Conservation (phyloP, 2,113 vertebrate species). For the Phoenicopterus ruber region DNA sequence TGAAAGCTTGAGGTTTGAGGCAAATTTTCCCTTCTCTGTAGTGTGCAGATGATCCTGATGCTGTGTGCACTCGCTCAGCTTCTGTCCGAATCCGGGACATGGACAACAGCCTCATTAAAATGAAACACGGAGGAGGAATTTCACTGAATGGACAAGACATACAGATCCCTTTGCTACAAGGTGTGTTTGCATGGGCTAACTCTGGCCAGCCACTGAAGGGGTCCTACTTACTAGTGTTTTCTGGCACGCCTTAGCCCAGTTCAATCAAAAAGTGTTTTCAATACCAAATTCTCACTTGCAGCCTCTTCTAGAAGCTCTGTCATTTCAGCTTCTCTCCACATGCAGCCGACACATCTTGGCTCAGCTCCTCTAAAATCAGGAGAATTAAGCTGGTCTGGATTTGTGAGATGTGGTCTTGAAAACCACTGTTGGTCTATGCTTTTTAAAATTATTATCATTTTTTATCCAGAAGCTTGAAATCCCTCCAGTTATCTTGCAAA, state of each 20-base stretch:
- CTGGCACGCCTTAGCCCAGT: neutral
- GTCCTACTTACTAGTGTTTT: neutral
- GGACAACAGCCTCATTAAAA: slow-evolving; percentile 83
- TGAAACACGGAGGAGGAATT: slow-evolving; percentile 90
- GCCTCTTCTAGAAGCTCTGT: neutral
- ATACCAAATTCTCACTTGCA: neutral
- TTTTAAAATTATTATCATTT: neutral
- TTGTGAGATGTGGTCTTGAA: neutral
- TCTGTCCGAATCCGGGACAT: slow-evolving; percentile 77
- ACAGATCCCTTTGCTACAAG: slow-evolving; percentile 86
- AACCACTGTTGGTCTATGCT: neutral
- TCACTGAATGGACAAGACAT: slow-evolving; percentile 88
- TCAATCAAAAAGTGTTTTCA: neutral
- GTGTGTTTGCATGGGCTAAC: slow-evolving; percentile 50
- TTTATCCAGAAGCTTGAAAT: neutral
- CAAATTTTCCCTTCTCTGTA: slow-evolving; percentile 50
- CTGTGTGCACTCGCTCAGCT: slow-evolving; percentile 89
- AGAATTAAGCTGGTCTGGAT: neutral
- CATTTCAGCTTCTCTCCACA: neutral
- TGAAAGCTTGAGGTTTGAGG: neutral
- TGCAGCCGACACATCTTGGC: neutral
- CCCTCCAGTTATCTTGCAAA: neutral
- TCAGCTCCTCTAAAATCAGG: neutral
- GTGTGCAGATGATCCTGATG: slow-evolving; percentile 92
- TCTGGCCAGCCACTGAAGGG: neutral